phyloP scores from a whole-genome alignment of 92 coral and sea anemone genomes.

The Zoanthus solanderi region DNA sequence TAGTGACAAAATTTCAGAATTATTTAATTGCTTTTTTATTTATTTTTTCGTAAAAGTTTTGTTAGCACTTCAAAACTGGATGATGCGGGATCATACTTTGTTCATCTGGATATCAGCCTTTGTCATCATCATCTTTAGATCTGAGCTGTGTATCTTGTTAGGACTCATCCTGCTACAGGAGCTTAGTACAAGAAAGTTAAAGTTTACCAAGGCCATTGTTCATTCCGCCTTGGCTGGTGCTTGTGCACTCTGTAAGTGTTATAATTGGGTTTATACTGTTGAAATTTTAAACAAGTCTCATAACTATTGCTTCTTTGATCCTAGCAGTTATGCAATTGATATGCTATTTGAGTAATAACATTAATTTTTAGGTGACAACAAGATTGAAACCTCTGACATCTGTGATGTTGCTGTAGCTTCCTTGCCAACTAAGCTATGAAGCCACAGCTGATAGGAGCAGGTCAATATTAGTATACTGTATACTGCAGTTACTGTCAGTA shows the following conservation, averaged over 20 bases:
- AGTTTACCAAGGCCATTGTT: conserved; percentile 63
- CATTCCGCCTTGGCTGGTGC: conserved; percentile 84
- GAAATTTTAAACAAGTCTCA: no score
- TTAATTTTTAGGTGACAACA: no score
- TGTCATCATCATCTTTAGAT: conserved; percentile 88
- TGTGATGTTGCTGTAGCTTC: no score
- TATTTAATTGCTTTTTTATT: background rate
- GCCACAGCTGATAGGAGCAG: background rate
- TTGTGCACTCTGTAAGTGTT: conserved; percentile 77
- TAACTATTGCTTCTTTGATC: no score
- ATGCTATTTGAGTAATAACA: no score
- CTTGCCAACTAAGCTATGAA: background rate
- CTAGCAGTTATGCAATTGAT: no score
- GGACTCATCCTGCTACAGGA: conserved; percentile 85
- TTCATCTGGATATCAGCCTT: conserved; percentile 96
- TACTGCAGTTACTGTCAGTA: no score
- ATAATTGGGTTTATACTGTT: background rate
- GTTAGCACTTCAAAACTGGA: conserved; percentile 73
- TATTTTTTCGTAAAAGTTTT: conserved; percentile 59
- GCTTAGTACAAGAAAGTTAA: conserved; percentile 65
- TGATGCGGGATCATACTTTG: conserved; percentile 68
- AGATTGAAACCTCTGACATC: no score
- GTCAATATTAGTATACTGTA: no score
- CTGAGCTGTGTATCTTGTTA: conserved; percentile 83
- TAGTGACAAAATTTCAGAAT: background rate